phyloP scores from a whole-genome alignment of 2,797 vertebrate species.

The Remorina albescens region DNA sequence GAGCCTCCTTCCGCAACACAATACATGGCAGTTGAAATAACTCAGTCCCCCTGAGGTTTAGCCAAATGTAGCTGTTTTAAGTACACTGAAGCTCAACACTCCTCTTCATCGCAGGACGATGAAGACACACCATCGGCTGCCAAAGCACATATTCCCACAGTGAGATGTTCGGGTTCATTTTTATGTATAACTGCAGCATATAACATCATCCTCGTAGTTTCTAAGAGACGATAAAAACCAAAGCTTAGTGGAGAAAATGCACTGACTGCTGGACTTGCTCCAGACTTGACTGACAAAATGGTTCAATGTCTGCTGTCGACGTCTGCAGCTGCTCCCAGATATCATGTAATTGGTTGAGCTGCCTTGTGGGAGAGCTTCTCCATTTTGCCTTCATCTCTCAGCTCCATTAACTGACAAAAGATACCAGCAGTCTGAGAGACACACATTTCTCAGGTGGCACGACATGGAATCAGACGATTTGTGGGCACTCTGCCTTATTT shows the following conservation, averaged over 20 bases:
- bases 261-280: background rate
- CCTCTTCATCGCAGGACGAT: too few relatives aligned
- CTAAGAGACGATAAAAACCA: background rate
- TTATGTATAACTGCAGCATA: too few relatives aligned
- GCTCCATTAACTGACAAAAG: conserved; percentile 60
- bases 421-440: conserved; percentile 16
- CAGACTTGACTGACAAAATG: background rate
- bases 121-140: too few relatives aligned
- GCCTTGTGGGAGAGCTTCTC: conserved; percentile 51
- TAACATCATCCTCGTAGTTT: too few relatives aligned
- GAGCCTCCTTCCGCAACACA: too few relatives aligned
- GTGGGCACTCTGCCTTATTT: conserved; percentile 42
- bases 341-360: conserved; percentile 23
- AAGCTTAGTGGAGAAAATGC: background rate
- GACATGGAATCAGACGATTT: conserved; percentile 34
- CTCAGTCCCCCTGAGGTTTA: too few relatives aligned
- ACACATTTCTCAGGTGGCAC: conserved; percentile 46
- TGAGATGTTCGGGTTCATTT: too few relatives aligned
- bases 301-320: conserved; percentile 14
- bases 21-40: too few relatives aligned
- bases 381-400: conserved; percentile 45
- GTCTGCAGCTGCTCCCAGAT: conserved; percentile 28
- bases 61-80: too few relatives aligned
- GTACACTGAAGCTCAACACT: too few relatives aligned
- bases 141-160: too few relatives aligned